Evolutionary conservation across 2,888 invertebrate species (phyloP).

Genomic region (Cryptocephalus moraei): DNA sequence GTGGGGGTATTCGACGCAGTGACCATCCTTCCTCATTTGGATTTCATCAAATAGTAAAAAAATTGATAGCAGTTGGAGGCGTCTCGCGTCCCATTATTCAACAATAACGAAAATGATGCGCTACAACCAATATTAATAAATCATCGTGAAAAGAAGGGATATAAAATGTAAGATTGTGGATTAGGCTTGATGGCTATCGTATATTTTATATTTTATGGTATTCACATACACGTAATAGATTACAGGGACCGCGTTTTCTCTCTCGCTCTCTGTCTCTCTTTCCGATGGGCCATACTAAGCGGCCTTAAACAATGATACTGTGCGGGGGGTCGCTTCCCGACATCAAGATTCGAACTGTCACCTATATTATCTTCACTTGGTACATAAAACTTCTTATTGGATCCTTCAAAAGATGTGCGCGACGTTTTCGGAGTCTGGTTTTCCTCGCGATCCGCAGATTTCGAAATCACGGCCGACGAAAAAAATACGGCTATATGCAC

Average conservation of each 20-base stretch:
- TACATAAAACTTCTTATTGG: slow-evolving; percentile 3
- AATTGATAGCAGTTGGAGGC: too few relatives aligned
- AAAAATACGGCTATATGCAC: too few relatives aligned
- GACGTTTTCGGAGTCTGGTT: too few relatives aligned
- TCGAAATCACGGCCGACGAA: too few relatives aligned
- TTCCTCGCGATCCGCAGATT: too few relatives aligned
- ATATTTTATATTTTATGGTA: slow-evolving; percentile 17
- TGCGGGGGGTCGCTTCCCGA: slow-evolving; percentile 15
- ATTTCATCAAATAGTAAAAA: too few relatives aligned
- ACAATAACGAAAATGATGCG: too few relatives aligned
- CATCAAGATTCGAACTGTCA: slow-evolving; percentile 13
- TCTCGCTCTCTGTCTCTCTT: too few relatives aligned
- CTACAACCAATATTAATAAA: slow-evolving; percentile 7
- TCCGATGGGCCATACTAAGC: slow-evolving; percentile 11
- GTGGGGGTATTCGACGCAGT: too few relatives aligned
- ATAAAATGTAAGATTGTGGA: slow-evolving; percentile 15
- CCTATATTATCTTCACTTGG: slow-evolving; percentile 14
- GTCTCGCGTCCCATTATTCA: too few relatives aligned
- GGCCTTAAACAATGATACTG: slow-evolving; percentile 13
- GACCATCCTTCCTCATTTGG: too few relatives aligned
- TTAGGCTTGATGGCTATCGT: slow-evolving; percentile 15
- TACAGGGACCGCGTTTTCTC: slow-evolving; percentile 9
- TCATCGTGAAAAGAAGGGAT: slow-evolving; percentile 8
- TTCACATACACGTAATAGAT: slow-evolving; percentile 11
- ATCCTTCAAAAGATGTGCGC: too few relatives aligned